Evolutionary conservation across 2,113 vertebrate genomes (phyloP).

Genomic region (Halichoeres trimaculatus): DNA sequence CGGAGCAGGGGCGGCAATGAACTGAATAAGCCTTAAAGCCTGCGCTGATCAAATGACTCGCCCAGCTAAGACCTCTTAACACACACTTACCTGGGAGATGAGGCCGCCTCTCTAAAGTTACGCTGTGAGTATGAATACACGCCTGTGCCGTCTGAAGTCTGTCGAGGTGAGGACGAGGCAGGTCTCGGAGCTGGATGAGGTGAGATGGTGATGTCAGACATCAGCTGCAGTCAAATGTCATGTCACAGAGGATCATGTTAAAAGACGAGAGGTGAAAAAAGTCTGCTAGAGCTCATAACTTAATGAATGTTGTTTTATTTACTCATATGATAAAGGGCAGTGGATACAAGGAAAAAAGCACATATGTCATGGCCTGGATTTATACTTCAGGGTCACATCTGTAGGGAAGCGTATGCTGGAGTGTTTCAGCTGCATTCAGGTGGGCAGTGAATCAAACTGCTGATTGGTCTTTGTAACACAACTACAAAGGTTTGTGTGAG

Average conservation of each 20-base stretch:
- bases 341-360: neutral
- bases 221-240: conserved; percentile 2
- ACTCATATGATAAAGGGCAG: neutral
- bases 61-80: conserved; percentile 63
- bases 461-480: no score
- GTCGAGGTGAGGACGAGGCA: conserved; percentile 14
- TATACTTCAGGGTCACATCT: no score
- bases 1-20: conserved; percentile 51
- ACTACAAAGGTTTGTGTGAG: no score
- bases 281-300: neutral
- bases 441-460: no score
- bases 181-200: conserved; percentile 2
- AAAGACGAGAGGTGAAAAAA: neutral
- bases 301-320: neutral
- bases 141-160: conserved; percentile 35
- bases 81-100: conserved; percentile 54
- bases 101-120: conserved; percentile 37
- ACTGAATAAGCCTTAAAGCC: conserved; percentile 68
- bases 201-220: neutral
- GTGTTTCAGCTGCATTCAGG: no score
- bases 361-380: neutral
- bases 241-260: conserved; percentile 1
- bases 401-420: no score
- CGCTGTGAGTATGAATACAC: conserved; percentile 55
- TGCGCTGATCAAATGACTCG: conserved; percentile 64